Evolutionary conservation across 2,888 invertebrate genomes (phyloP).

Genomic region (Ephialtes manifestator): DNA sequence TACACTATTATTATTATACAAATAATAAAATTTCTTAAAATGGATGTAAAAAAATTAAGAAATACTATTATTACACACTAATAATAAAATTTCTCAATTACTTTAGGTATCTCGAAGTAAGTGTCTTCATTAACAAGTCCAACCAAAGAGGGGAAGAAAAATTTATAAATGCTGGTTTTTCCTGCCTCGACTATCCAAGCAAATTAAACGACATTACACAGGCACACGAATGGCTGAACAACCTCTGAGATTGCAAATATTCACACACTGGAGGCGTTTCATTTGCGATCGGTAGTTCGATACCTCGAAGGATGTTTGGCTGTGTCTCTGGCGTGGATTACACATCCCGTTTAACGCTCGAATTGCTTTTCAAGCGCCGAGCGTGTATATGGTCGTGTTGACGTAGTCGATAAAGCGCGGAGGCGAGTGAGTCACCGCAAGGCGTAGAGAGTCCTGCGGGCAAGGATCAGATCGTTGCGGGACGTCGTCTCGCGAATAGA

Average conservation of each 20-base stretch:
- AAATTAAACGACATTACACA: background rate
- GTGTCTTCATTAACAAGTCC: background rate
- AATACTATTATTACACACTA: no score
- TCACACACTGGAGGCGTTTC: background rate
- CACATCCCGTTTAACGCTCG: conserved; percentile 40
- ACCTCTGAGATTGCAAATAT: conserved; percentile 4
- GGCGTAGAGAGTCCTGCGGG: conserved; percentile 47
- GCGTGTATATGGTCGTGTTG: conserved; percentile 31
- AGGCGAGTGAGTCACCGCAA: conserved; percentile 61
- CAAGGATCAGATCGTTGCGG: conserved; percentile 61
- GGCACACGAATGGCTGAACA: background rate
- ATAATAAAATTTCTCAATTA: no score
- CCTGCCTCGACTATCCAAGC: background rate
- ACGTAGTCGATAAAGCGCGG: conserved; percentile 62
- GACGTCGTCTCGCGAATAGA: conserved; percentile 29
- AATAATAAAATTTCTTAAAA: no score
- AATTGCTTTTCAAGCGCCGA: conserved; percentile 8
- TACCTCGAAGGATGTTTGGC: conserved; percentile 41
- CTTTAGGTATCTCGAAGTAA: no score
- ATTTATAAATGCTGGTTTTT: background rate
- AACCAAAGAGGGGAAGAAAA: background rate
- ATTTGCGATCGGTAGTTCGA: conserved; percentile 22
- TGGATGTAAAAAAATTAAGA: no score
- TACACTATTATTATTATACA: no score
- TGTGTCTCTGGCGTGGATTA: conserved; percentile 17